Base-by-base conservation (phyloP, 2,113 vertebrate genomes). In the Micromys minutus region DNA sequence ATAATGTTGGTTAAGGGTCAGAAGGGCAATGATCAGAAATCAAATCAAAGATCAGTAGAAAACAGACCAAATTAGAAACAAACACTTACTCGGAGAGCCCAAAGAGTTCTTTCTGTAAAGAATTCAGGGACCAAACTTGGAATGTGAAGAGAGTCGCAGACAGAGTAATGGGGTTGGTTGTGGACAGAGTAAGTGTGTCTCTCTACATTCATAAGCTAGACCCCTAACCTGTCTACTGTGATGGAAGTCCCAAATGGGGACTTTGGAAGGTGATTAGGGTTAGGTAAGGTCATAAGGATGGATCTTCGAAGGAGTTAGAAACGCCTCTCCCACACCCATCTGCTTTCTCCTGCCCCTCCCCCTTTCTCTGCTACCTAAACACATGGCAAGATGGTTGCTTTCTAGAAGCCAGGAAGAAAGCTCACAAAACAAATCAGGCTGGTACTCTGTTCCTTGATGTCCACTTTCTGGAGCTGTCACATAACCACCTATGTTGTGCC, bases 401-500 rank as follows among this genome's bases (percentile, higher is more conserved):
- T 86, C 52, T 61, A 55, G 7, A 90, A 80, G 26, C 5, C 87
- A 63, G 36, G 29, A 90, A 72, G 52, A 84, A 34, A 42, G 29
- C 3, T 69, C 63, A 79, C n/a, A 31, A 22, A 63, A 89, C 12
- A 29, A 34, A 16, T 7, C 42, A 24, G 3, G 16, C 29, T 55
- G 17, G n/a, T 13, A 29, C 11, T 36, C 69, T 71, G 16, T n/a
- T 55, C 63, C 55, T n/a, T 22, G 36, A 7, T 42, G 24, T 39
- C 10, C 47, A 45, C 5, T 50, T 90, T 63, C 42, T 17, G 36
- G 61, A 77, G 55, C 42, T 63, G 21, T 80, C 65, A 0, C 65
- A 36, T 36, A 21, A 7, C 21, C 2, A 36, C 21, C 34, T 2
- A 1, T 1, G 3, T 12, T 50, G 3, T 4, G 1, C 31, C 45